Base-by-base conservation (phyloP, 2,797 vertebrate species). In the Threskiornis aethiopicus region DNA sequence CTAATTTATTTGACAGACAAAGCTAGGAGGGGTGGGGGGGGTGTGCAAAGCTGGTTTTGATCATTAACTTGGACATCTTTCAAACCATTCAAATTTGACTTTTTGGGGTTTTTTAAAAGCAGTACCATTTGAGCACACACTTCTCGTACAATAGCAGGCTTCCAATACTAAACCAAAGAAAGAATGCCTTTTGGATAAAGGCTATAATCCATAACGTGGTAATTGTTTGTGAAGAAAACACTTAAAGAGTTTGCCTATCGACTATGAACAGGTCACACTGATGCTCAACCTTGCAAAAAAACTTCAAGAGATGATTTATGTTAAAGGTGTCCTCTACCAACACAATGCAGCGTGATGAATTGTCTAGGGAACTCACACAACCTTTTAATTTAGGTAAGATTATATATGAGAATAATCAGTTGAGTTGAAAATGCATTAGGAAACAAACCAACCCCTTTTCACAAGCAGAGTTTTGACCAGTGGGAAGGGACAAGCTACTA, bases 11-110 rank as follows among this genome's bases (percentile, higher is more conserved):
- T 78, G 47, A 55, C 90, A 82, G 61, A 75, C 24, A 78, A 35
- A 0, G 5, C n/a, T 25, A 9, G 25, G 11, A n/a, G 57, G n/a
- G 10, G 57, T 31, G 10, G 16, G 51, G 8, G 8, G 2, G 10
- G 19, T 29, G 8, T 39, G 46, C 17, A 86, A 78, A 64, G 22
- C 37, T 78, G 41, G 6, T 64, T 81, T 81, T 69, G 11, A 76
- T 57, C n/a, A 61, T 52, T 72, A 93, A 42, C 12, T 52, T 86
- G 10, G 8, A 84, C 11, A 47, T 44, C 47, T 64, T 71, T 64
- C 52, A 86, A 78, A 85, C 21, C n/a, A 84, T 57, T 78, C 35
- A 59, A 67, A 84, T 77, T 13, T 65, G 11, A 11, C 16, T 51
- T 42, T 33, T 14, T 9, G 41, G 13, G 14, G 25, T 41, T 67